Conservation (phyloP, 2,888 invertebrate genomes). For the Hirtodrosophila duncani region DNA sequence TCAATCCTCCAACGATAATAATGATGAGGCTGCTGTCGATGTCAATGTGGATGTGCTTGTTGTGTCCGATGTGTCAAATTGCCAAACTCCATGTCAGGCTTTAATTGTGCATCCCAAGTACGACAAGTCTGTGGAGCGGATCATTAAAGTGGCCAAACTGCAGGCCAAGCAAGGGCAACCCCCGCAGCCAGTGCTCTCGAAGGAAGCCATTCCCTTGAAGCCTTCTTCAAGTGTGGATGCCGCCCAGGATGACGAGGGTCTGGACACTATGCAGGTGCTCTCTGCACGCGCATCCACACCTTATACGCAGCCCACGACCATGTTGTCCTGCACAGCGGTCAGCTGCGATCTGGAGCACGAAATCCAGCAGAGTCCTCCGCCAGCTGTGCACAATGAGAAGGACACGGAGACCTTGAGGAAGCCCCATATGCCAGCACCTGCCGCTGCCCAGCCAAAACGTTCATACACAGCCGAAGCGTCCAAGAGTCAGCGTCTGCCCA, state of each 20-base stretch:
- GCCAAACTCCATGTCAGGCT: constrained; percentile 12
- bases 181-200: constrained; percentile 35
- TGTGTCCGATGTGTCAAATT: too few species aligned
- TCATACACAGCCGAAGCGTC: neutral
- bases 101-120: constrained; percentile 53
- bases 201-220: constrained; percentile 62
- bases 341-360: constrained; percentile 66
- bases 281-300: constrained; percentile 75
- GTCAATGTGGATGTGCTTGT: too few species aligned
- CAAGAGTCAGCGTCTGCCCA: constrained; percentile 23
- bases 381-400: too few species aligned
- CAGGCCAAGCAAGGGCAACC: constrained; percentile 40
- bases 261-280: constrained; percentile 63
- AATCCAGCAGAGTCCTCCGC: constrained; percentile 60
- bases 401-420: too few species aligned
- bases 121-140: constrained; percentile 51
- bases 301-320: constrained; percentile 59
- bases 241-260: constrained; percentile 64
- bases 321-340: constrained; percentile 59
- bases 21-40: neutral
- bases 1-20: neutral
- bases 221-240: constrained; percentile 25
- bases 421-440: neutral
- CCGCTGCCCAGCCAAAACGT: constrained; percentile 15
- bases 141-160: constrained; percentile 46